Base-by-base conservation (phyloP, 2,888 invertebrate species). In the Cheiracanthium punctorium region DNA sequence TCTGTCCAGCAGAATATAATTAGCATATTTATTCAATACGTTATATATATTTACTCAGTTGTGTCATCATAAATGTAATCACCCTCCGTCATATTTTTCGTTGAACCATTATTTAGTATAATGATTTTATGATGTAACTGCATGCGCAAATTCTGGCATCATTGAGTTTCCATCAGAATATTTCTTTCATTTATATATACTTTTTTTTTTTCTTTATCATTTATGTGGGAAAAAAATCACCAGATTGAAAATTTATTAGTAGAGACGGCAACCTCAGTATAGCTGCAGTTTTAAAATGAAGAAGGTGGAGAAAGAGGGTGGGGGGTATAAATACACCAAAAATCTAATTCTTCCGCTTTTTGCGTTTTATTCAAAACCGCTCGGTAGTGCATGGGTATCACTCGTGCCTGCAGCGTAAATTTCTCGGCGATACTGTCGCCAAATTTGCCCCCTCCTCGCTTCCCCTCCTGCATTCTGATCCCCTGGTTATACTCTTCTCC, bases 361-460 rank as follows among this genome's bases (percentile, higher is more conserved):
- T 58, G 58, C 58, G 58, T 58, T 58, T 58, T 58, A 58, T 58
- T 58, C 58, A 58, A 58, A 48, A 58, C 58, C 58, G 24, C 58
- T 58, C 24, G 58, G 20, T 69, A 69, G 69, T 69, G 33, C 69
- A n/a, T 24, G 69, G 37, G 69, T 69, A 69, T 69, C 69, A 37
- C 28, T 69, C 12, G 33, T 69, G 69, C 69, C 70, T 41, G 70
- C 41, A 69, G 75, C 37, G 48, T 69, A 67, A 81, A 73, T 81
- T 69, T 74, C 67, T 48, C 69, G 52, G 75, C 64, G 64, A 64
- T 72, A 65, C 58, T 73, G 73, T 73, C 73, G 73, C 73, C 58
- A 73, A 73, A 73, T 73, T 73, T 73, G 58, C 58, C 73, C 20
- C 48, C n/a, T 48, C 28, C 71, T 17, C 58, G 48, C 73, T 12